These are phyloP conservation scores for Enoplolaimus lenunculus DNA, from an alignment of 2,888 invertebrate species.

Conservation along the genomic window DNA sequence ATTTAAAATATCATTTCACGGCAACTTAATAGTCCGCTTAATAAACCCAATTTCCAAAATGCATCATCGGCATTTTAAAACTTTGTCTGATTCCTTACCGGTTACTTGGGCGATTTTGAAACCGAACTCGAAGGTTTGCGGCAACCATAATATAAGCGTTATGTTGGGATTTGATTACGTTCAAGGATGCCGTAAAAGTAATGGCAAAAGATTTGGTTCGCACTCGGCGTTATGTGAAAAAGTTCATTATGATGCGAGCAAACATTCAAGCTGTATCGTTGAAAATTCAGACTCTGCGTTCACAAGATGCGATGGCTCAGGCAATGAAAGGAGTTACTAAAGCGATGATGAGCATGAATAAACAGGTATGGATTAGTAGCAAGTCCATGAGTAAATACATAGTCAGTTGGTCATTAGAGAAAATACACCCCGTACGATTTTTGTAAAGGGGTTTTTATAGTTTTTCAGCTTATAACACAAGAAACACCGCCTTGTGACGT, in stretches of 20 bases:
- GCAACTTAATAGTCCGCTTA: too few species aligned
- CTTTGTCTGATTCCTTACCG: too few species aligned
- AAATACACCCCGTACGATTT: background rate
- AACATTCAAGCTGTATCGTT: conserved; percentile 94
- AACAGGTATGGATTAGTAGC: conserved; percentile 43
- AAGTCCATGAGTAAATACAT: background rate
- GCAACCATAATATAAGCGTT: too few species aligned
- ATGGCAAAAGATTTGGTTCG: conserved; percentile 98
- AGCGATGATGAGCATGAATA: conserved; percentile 97
- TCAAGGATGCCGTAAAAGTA: conserved; percentile 90
- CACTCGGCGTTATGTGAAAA: conserved; percentile 81
- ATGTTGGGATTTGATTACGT: too few species aligned
- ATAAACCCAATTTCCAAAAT: too few species aligned
- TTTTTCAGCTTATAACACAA: too few species aligned
- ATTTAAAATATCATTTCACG: too few species aligned
- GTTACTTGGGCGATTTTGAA: too few species aligned
- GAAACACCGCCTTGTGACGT: too few species aligned
- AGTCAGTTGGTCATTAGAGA: background rate
- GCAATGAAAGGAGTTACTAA: conserved; percentile 97
- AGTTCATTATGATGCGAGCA: conserved; percentile 97
- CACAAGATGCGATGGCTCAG: conserved; percentile 96
- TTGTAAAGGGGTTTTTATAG: too few species aligned
- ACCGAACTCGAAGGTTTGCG: too few species aligned
- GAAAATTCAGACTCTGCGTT: conserved; percentile 90
- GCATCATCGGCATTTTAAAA: too few species aligned